Percentiles rank a stretch among this genome's conserved stretches.
These are phyloP conservation scores for Hemichromis elongatus DNA, from an alignment of 2,113 vertebrate species.

Conservation along the genomic window DNA sequence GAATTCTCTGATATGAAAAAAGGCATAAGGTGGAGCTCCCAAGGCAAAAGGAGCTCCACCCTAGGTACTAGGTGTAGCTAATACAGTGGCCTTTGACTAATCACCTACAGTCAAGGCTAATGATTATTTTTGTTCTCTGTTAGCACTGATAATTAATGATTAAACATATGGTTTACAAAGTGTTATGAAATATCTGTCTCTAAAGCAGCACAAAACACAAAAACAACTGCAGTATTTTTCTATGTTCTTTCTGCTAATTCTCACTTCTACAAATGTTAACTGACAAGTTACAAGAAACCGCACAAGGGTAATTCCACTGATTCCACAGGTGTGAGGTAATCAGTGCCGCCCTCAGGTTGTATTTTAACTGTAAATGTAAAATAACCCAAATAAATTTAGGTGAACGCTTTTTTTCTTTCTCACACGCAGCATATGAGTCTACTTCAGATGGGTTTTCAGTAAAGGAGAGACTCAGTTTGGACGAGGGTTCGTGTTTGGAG, in stretches of 20 bases:
- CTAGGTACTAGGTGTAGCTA: not conserved
- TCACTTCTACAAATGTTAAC: not conserved
- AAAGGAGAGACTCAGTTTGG: not conserved
- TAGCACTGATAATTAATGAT: not conserved
- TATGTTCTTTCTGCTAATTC: not conserved
- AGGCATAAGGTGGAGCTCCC: not conserved
- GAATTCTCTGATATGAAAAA: not conserved
- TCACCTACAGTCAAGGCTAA: not conserved
- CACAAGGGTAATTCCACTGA: not conserved
- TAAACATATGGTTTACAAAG: not conserved
- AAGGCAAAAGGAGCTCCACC: not conserved
- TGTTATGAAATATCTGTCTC: rapidly evolving
- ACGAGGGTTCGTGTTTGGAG: not conserved
- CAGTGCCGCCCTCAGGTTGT: not conserved
- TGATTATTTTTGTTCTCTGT: not conserved
- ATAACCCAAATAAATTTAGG: not conserved
- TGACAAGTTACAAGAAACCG: not conserved
- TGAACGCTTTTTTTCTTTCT: not conserved
- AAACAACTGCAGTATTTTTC: not conserved
- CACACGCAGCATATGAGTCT: not conserved
- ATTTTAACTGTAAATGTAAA: not conserved
- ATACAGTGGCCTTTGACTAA: not conserved
- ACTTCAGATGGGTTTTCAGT: not conserved
- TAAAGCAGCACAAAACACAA: not conserved
- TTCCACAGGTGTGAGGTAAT: not conserved